These are phyloP conservation scores for Sinopyrophorus schimmeli DNA, from an alignment of 2,888 invertebrate genomes.

Conservation along the genomic window DNA sequence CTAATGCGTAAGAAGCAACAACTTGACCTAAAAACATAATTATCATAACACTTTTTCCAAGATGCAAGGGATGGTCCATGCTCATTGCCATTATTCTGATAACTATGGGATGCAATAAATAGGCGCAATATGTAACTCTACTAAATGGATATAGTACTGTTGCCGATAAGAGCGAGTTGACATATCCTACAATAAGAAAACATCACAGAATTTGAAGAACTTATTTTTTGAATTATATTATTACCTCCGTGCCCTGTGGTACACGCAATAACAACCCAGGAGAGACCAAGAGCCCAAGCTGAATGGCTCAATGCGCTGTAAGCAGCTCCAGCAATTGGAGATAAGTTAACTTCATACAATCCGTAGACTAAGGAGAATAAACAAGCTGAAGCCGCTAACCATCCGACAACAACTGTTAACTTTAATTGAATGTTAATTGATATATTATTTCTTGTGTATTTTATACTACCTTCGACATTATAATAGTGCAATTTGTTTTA, in stretches of 20 bases:
- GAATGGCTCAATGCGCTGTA: slow-evolving; percentile 83
- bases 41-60: slow-evolving; percentile 76
- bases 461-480: slow-evolving; percentile 66
- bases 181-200: slow-evolving; percentile 57
- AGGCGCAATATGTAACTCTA: slow-evolving; percentile 84
- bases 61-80: slow-evolving; percentile 79
- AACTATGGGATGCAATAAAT: slow-evolving; percentile 81
- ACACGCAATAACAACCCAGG: slow-evolving; percentile 85
- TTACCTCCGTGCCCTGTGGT: slow-evolving; percentile 81
- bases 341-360: slow-evolving; percentile 70
- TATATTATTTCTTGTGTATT: background rate
- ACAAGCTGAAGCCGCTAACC: slow-evolving; percentile 68
- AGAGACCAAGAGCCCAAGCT: slow-evolving; percentile 78
- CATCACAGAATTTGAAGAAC: slow-evolving; percentile 1
- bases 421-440: slow-evolving; percentile 47
- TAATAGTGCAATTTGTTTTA: slow-evolving; percentile 77
- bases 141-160: slow-evolving; percentile 83
- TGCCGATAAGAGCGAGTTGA: slow-evolving; percentile 72
- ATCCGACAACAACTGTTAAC: slow-evolving; percentile 69
- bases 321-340: slow-evolving; percentile 71
- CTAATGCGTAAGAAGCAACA: slow-evolving; percentile 75
- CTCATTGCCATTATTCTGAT: slow-evolving; percentile 80
- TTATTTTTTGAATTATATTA: background rate
- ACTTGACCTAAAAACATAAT: slow-evolving; percentile 80
- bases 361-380: slow-evolving; percentile 78